Base-by-base conservation (phyloP, 1,140 invertebrate species). In the Neodiprion lecontei region DNA sequence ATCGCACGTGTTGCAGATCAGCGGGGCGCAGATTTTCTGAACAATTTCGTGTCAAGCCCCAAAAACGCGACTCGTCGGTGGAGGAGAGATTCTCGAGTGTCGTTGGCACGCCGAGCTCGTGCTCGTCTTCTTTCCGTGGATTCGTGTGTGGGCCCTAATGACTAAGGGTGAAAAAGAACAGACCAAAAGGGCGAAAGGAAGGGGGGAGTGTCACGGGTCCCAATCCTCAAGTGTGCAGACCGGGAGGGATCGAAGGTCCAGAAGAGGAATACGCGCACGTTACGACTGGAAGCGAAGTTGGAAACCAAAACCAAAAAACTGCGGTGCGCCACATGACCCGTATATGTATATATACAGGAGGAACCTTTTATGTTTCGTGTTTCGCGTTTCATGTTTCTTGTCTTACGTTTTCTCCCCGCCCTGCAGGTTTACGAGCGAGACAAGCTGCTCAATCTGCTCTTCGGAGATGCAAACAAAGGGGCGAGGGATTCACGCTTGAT, bases 311-410 rank as follows among this genome's bases (percentile, higher is more conserved):
- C 11, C 53, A 61, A 61, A 61, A 69, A 69, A 69, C 67, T 47
- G 40, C 67, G 40, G 67, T 47, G 40, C 23, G 67, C 40, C 40
- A 69, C 67, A 69, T 69, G 67, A 69, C 67, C 67, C 67, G 21
- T 61, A 17, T 17, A 61, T 61, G n/a, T 40, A 40, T 40, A 40
- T 40, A 4, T 5, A 21, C 17, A 21, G 17, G 11, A 69, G 67
- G 21, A 69, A 69, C 67, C 67, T 69, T 69, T 69, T 69, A 69
- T 69, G 67, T 69, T 21, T 69, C 67, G 14, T 12, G 67, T 69
- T 69, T 69, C n/a, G 53, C 53, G 53, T 61, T 61, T 61, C 53
- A 61, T 61, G 53, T 61, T 61, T 61, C 53, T 61, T 17, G n/a
- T 17, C 28, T 40, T 40, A 40, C 28, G 28, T 40, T 40, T 40